Percentiles rank a stretch among this genome's conserved stretches.
Evolutionary conservation across 2,797 vertebrate genomes (phyloP).

Genomic region (Leptoclinus maculatus): DNA sequence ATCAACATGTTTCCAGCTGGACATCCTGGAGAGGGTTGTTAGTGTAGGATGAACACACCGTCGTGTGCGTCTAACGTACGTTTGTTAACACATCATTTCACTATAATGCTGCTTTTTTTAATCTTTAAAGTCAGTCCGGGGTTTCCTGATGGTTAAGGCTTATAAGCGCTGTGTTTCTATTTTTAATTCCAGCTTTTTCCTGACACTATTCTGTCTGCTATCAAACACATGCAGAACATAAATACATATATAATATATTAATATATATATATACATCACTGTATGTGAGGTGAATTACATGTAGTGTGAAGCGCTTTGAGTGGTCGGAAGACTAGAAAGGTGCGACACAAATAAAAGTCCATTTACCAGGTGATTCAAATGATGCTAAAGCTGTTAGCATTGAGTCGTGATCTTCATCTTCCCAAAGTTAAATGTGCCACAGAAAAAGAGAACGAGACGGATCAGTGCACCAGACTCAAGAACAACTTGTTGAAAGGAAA

Average conservation of each 20-base stretch:
- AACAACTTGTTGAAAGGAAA: background rate
- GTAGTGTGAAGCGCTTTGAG: too few species aligned
- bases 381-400: background rate
- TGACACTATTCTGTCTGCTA: background rate
- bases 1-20: slow-evolving; percentile 32
- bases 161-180: background rate
- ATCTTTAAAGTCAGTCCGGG: background rate
- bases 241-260: too few species aligned
- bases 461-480: background rate
- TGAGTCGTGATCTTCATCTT: background rate
- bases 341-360: too few species aligned
- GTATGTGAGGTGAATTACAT: too few species aligned
- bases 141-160: background rate
- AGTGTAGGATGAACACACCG: background rate
- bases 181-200: slow-evolving; percentile 7
- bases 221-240: background rate
- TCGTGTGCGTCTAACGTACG: background rate
- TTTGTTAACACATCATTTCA: too few species aligned
- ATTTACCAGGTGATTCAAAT: background rate
- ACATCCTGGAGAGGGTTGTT: slow-evolving; percentile 7
- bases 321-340: too few species aligned
- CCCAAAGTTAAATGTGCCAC: background rate
- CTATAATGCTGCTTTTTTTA: background rate
- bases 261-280: too few species aligned
- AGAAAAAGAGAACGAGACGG: background rate